Evolutionary conservation across 2,113 vertebrate species (phyloP).

Genomic region (Prinia subflava): DNA sequence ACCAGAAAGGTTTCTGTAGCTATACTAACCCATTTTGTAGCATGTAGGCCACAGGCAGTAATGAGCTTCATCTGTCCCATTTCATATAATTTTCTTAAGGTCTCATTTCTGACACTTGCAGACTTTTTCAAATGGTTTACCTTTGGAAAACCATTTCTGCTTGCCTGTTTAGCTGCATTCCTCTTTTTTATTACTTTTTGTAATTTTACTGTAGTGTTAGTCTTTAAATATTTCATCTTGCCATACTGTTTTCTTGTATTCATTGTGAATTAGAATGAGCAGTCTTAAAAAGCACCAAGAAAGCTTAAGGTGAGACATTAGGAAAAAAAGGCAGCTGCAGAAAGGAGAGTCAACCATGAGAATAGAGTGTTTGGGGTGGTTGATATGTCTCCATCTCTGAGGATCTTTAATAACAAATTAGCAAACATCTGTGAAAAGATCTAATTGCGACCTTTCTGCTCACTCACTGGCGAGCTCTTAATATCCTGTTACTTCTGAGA

Average conservation of each 20-base stretch:
- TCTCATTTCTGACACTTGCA: not conserved
- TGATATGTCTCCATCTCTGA: not conserved
- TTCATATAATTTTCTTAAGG: not conserved
- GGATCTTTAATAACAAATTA: not conserved
- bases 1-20: slow-evolving; percentile 13
- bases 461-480: not conserved
- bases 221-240: not conserved
- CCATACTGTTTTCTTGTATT: not conserved
- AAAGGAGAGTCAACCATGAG: not conserved
- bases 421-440: not conserved
- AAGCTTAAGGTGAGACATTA: not conserved
- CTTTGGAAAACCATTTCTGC: not conserved
- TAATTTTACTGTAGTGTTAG: not conserved
- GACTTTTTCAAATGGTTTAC: not conserved
- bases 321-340: not conserved
- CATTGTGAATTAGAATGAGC: not conserved
- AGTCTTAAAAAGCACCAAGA: not conserved
- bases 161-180: not conserved
- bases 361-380: not conserved
- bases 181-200: not conserved
- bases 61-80: slow-evolving; percentile 14
- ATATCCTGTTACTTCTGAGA: not conserved
- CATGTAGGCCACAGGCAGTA: slow-evolving; percentile 38
- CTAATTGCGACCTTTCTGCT: not conserved
- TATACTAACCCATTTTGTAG: slow-evolving; percentile 1